Base-by-base conservation (phyloP, 2,113 vertebrate genomes). In the Penelope pileata region DNA sequence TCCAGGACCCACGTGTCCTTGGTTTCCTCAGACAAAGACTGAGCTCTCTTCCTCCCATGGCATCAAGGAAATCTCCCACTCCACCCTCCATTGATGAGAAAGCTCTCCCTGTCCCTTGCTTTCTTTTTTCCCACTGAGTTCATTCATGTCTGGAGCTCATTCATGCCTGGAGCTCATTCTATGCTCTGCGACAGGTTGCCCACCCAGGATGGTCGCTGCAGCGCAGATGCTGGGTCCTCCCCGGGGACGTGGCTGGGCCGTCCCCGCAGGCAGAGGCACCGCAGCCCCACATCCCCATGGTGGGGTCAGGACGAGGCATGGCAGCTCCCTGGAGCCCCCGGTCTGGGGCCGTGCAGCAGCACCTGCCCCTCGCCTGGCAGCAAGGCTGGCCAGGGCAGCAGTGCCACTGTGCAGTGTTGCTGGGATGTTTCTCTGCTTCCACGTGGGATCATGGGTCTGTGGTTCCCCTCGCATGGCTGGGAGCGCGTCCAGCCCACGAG, bases 391-490 rank as follows among this genome's bases (percentile, higher is more conserved):
- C 32, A 50, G 53, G 34, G 7, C 8, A 19, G 40, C 1, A 0
- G 2, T 4, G 38, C 24, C 8, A 10, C 0, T 32, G 43, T 43
- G 0, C 14, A 11, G 29, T 2, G 1, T 6, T 2, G 3, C 0
- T 0, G 54, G 5, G 36, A 3, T 10, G 9, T n/a, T 58, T 60
- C 22, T 68, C 68, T 45, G 36, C 16, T 60, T 36, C 1, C 12
- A 4, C 7, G 1, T 2, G 36, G 22, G 4, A 76, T 43, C 21
- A 3, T 1, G 2, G 23, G 40, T 42, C 60, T 66, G 50, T 47
- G 10, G 6, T 29, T 89, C 24, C 45, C 21, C 34, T 30, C 47
- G 59, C 0, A 3, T 10, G 17, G 40, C 78, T 32, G 16, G 50
- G 36, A 74, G 27, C 8, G 9, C 51, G 76, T 74, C 64, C 64